Evolutionary conservation across 2,797 vertebrate genomes (phyloP).

Genomic region (Pampus argenteus): DNA sequence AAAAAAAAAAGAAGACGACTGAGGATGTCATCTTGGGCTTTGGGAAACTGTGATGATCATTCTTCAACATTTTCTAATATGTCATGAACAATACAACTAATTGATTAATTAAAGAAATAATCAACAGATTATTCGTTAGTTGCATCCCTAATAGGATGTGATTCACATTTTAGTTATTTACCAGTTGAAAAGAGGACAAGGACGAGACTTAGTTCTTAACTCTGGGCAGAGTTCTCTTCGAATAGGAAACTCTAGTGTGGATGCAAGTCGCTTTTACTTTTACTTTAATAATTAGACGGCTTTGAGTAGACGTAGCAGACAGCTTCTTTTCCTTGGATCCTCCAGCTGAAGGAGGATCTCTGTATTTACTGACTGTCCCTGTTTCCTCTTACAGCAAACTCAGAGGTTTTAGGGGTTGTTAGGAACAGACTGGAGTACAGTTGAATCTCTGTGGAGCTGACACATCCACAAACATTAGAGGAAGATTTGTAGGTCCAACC

Average conservation of each 20-base stretch:
- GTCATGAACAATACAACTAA: not conserved
- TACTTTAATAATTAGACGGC: not conserved
- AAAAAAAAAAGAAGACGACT: too few relatives aligned
- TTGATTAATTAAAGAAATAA: not conserved
- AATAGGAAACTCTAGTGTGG: too few relatives aligned
- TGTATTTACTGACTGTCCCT: conserved; percentile 29
- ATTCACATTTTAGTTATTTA: not conserved
- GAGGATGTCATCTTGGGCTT: not conserved
- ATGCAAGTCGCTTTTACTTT: not conserved
- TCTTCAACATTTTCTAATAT: not conserved
- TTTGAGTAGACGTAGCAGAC: not conserved
- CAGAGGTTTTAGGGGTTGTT: conserved; percentile 29
- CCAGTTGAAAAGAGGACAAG: too few relatives aligned
- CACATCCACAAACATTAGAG: conserved; percentile 49
- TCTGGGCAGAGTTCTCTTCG: not conserved
- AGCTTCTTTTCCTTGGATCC: not conserved
- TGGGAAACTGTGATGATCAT: too few relatives aligned
- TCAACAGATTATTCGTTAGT: not conserved
- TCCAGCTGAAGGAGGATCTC: conserved; percentile 24
- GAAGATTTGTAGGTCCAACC: conserved; percentile 45
- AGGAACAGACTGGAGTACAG: conserved; percentile 55
- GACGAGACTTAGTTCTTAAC: too few relatives aligned
- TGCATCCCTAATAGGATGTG: not conserved
- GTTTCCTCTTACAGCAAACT: conserved; percentile 44
- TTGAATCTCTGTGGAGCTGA: conserved; percentile 52